These are phyloP conservation scores for Pogonognathellus flavescens DNA, from an alignment of 1,140 invertebrate genomes.

Conservation along the genomic window DNA sequence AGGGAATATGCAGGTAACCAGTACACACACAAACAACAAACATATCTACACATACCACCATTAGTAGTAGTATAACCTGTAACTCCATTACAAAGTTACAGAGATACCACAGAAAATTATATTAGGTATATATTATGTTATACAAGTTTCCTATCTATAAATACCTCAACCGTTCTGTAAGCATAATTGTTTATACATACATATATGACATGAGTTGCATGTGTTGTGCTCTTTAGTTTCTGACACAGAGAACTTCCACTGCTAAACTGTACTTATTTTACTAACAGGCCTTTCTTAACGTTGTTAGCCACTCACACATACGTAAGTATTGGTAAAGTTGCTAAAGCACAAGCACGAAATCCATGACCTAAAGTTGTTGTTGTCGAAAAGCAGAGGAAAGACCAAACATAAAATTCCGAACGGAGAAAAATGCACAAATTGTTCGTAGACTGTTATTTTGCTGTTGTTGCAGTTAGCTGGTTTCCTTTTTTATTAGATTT, in stretches of 20 bases:
- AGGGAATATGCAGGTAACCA: background rate
- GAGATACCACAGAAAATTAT: no score
- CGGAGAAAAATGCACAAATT: background rate
- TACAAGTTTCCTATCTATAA: no score
- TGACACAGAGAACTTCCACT: conserved; percentile 2
- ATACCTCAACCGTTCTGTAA: background rate
- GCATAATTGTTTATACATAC: no score
- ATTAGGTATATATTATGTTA: no score
- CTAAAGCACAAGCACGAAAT: background rate
- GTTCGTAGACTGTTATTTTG: conserved; percentile 19
- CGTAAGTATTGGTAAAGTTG: background rate
- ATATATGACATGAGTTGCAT: background rate
- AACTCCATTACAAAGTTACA: no score
- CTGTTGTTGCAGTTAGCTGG: background rate
- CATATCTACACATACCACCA: background rate
- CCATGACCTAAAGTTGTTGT: background rate
- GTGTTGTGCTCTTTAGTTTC: conserved; percentile 33
- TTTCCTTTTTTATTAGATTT: conserved; percentile 21
- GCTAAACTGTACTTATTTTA: background rate
- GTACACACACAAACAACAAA: background rate
- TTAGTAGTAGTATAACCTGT: no score
- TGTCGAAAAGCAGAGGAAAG: background rate
- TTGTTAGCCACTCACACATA: conserved; percentile 35
- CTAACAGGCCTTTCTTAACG: background rate
- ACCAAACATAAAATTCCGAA: no score